Evolutionary conservation across 64 coral and sea anemone species (phyloP), one percentile per base, ranked within the genome.

Genomic region (Porites lutea): DNA sequence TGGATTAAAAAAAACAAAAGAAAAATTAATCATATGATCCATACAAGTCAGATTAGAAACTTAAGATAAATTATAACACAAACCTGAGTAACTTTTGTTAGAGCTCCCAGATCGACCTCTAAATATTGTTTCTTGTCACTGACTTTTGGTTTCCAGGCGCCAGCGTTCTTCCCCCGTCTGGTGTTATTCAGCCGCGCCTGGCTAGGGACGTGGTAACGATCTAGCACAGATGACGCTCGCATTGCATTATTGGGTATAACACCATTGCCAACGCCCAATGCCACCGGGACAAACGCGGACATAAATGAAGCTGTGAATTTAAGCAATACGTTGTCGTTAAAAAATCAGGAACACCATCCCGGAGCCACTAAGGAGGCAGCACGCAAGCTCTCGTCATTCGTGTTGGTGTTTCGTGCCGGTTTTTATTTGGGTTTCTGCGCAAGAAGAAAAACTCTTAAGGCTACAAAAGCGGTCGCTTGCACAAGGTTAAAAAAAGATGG

Each of bases 51-150:
- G 37, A 63, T 13, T 3, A 5, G 65, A 14, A 86, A 86, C 45
- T 47, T 3, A 14, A 53, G 4, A 70, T 2, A 83, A 44, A 13
- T 10, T 15, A 65, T 61, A 8, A 62, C 13, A 79, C 53, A 84
- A 60, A 96, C 95, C 87, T 96, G 95, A 37, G 83, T 93, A 27
- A 96, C 53, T 18, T 54, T 93, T 8, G 52, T 88, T 23, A 63
- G 37, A 48, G 44, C 71, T 18, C 91, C 95, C 45, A 96, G 87
- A 64, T 96, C 95, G 57, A 96, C 74, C 23, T 96, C 87, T 16
- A 96, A 46, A 37, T 90, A 93, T 46, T 96, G 95, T 15, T 96
- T 96, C 19, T 79, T 89, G 87, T 93, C 87, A 21, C 55, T 96
- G 13, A 82, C 46, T 68, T 96, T 96, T 47, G 95, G 91, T 46